These are phyloP conservation scores for Leptopilina boulardi DNA, from an alignment of 1,140 invertebrate genomes.

Conservation along the genomic window DNA sequence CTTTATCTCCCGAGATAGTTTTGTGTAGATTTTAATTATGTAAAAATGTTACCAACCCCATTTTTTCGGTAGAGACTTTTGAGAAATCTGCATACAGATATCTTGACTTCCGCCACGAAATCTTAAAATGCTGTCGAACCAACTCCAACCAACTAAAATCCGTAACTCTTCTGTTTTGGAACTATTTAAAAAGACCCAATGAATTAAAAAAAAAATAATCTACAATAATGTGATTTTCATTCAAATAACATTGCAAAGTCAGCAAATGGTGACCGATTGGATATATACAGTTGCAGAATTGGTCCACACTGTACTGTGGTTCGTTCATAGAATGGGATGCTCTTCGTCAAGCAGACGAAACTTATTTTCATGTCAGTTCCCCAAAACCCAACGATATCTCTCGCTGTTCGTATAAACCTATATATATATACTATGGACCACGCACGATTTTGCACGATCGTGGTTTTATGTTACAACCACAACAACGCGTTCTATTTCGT, in stretches of 20 bases:
- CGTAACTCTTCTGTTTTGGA: too few relatives aligned
- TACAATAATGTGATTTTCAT: too few relatives aligned
- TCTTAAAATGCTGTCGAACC: too few relatives aligned
- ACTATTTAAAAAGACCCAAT: too few relatives aligned
- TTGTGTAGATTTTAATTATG: too few relatives aligned
- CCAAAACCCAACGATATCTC: slow-evolving; percentile 63
- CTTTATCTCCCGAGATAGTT: background rate
- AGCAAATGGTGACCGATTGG: background rate
- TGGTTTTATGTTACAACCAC: slow-evolving; percentile 64
- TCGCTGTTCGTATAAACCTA: slow-evolving; percentile 50
- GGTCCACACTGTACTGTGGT: slow-evolving; percentile 3
- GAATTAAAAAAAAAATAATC: too few relatives aligned
- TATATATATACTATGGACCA: too few relatives aligned
- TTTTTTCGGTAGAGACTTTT: too few relatives aligned
- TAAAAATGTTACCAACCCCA: too few relatives aligned
- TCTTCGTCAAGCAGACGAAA: slow-evolving; percentile 57
- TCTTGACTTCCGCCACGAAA: too few relatives aligned
- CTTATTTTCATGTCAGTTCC: slow-evolving; percentile 63
- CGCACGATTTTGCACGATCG: slow-evolving; percentile 60
- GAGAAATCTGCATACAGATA: too few relatives aligned
- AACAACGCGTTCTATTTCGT: slow-evolving; percentile 60
- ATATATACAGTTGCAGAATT: background rate
- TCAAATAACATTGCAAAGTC: background rate
- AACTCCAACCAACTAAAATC: too few relatives aligned
- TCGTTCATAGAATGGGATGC: background rate